Base-by-base conservation (phyloP, 1,140 invertebrate species). In the Neelides sp. region DNA sequence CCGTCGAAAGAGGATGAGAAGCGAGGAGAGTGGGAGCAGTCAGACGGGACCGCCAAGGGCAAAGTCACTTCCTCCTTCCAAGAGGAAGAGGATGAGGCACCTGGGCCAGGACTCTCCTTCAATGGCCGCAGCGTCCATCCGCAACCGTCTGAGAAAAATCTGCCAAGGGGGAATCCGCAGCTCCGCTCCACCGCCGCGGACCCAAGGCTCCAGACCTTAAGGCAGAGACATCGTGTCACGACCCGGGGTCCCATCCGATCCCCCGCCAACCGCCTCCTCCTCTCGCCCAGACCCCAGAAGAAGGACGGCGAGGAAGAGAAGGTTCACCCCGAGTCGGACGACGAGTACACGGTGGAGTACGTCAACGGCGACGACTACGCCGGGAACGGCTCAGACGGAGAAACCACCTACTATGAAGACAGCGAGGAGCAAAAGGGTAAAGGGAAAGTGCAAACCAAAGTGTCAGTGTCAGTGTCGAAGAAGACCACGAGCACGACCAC, bases 381-480 rank as follows among this genome's bases (percentile, higher is more conserved):
- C n/a, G 37, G 37, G 7, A 8, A n/a, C 37, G 15, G 5, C 37
- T 24, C 5, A 43, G 15, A 24, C 22, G 17, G 41, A 43, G 41
- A 43, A 17, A 24, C 22, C 22, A 24, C 27, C 10, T 43, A 43
- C 22, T 20, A 43, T 12, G 41, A 43, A 20, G 41, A 24, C 22
- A 5, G 5, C 5, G 37, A 8, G 22, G 41, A 42, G 27, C 13
- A 7, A 23, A n/a, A 43, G 4, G 15, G 8, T 4, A 3, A 39
- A 45, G 19, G 35, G 35, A 20, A 48, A n/a, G n/a, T 20, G 1
- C 44, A 52, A 28, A 49, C 52, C 0, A 54, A 54, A 42, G 51
- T 58, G n/a, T 52, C 52, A 3, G 49, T 58, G 5, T 54, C 56
- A 3, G 52, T 55, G 3, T 58, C 54, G 13, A 48, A 42, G 7